These are phyloP conservation scores for Phainopepla nitens DNA, from an alignment of 2,113 vertebrate genomes.

Conservation along the genomic window DNA sequence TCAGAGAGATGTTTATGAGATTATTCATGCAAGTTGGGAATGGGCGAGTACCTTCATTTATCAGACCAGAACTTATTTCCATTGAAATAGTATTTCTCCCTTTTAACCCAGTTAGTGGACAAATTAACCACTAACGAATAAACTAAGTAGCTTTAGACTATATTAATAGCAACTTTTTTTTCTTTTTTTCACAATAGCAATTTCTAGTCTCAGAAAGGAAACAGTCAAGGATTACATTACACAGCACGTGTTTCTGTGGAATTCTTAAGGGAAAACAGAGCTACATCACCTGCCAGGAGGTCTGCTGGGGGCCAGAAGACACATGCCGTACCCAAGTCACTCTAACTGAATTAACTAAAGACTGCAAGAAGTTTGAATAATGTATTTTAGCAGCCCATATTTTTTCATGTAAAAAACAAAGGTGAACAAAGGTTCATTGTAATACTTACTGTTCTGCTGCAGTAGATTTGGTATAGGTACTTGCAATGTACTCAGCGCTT, in stretches of 20 bases:
- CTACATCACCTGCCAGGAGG: slow-evolving; percentile 9
- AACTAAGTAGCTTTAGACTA: not conserved
- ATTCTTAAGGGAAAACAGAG: slow-evolving; percentile 1
- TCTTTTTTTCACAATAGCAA: not conserved
- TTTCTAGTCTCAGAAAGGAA: not conserved
- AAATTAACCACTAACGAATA: not conserved
- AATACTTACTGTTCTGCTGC: not conserved
- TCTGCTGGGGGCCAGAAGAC: not conserved
- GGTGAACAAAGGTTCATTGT: not conserved
- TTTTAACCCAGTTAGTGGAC: not conserved
- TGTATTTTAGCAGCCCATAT: not conserved
- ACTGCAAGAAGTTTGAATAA: not conserved
- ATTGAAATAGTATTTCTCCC: not conserved
- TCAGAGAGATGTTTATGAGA: not conserved
- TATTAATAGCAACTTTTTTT: not conserved
- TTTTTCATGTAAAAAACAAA: not conserved
- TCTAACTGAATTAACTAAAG: not conserved
- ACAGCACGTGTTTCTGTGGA: not conserved
- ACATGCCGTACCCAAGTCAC: not conserved
- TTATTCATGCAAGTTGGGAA: not conserved
- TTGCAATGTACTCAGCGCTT: not conserved
- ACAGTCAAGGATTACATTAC: slow-evolving; percentile 2
- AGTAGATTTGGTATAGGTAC: not conserved
- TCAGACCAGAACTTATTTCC: not conserved
- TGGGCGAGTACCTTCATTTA: not conserved